Evolutionary conservation across 2,797 vertebrate species (phyloP).

Genomic region (Florisuga fusca): DNA sequence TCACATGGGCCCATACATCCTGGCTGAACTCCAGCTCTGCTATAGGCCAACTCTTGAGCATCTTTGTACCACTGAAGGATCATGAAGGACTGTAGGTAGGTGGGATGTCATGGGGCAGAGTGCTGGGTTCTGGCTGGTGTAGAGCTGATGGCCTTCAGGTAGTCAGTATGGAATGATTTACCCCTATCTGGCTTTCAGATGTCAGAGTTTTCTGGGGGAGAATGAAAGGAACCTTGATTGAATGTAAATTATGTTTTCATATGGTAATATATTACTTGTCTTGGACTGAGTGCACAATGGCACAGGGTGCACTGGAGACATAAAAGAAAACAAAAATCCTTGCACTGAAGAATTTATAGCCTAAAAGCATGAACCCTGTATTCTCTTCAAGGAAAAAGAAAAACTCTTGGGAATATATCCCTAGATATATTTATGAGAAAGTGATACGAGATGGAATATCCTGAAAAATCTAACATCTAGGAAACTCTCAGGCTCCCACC

Average conservation of each 20-base stretch:
- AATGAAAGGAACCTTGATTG: background rate
- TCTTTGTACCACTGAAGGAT: background rate
- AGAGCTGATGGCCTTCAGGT: background rate
- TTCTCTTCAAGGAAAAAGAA: background rate
- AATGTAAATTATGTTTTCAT: slow-evolving; percentile 44
- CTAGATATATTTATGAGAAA: background rate
- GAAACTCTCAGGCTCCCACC: background rate
- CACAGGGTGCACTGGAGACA: background rate
- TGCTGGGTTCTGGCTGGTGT: background rate
- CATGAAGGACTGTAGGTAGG: background rate
- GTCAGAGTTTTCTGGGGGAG: background rate
- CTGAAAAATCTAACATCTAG: background rate
- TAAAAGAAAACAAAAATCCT: slow-evolving; percentile 45
- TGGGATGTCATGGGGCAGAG: background rate
- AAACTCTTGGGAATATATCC: background rate
- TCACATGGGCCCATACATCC: background rate
- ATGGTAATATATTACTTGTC: slow-evolving; percentile 29
- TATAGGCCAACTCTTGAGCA: fast-evolving
- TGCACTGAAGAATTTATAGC: slow-evolving; percentile 26
- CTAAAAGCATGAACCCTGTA: background rate
- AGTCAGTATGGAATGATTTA: background rate
- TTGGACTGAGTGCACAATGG: background rate
- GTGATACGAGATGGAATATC: too few species aligned
- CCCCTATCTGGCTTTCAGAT: background rate
- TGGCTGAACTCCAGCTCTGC: background rate